Evolutionary conservation across 2,888 invertebrate genomes (phyloP).

Genomic region (Acanthosepion lycidas): DNA sequence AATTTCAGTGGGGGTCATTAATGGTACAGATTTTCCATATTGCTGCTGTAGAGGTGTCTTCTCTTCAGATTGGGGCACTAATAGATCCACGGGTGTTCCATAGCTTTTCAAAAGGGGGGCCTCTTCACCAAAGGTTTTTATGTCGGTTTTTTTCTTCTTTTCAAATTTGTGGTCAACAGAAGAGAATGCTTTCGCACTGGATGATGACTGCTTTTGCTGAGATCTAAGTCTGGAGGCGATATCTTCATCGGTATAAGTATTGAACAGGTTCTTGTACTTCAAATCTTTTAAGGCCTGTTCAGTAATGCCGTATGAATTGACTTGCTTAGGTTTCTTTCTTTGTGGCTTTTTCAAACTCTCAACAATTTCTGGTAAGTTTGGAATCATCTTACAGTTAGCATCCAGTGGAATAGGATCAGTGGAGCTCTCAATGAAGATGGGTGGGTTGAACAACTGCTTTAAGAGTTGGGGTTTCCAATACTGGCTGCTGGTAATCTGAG

Average conservation of each 20-base stretch:
- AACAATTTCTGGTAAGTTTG: constrained; percentile 40
- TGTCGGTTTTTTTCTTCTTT: not conserved
- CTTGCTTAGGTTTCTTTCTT: constrained; percentile 41
- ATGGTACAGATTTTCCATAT: not conserved
- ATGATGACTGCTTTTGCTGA: not conserved
- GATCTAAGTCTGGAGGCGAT: not conserved
- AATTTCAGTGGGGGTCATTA: constrained; percentile 37
- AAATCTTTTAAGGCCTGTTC: constrained; percentile 43
- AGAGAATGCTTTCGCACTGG: constrained; percentile 8
- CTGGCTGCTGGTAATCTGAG: constrained; percentile 37
- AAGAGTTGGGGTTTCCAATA: constrained; percentile 39
- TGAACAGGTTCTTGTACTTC: constrained; percentile 44
- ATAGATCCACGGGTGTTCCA: constrained; percentile 37
- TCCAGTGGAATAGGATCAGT: constrained; percentile 39
- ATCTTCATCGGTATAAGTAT: constrained; percentile 43
- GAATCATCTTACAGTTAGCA: constrained; percentile 34
- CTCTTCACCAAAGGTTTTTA: constrained; percentile 38
- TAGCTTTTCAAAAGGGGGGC: not conserved
- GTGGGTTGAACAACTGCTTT: constrained; percentile 45
- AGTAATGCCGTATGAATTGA: constrained; percentile 34
- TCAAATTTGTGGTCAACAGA: constrained; percentile 34
- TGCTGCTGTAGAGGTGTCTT: not conserved
- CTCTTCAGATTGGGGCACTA: constrained; percentile 10
- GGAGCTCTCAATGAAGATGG: constrained; percentile 42
- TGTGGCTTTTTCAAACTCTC: constrained; percentile 42